Base-by-base conservation (phyloP, 64 coral and sea anemone species). In the Porites australiensis region DNA sequence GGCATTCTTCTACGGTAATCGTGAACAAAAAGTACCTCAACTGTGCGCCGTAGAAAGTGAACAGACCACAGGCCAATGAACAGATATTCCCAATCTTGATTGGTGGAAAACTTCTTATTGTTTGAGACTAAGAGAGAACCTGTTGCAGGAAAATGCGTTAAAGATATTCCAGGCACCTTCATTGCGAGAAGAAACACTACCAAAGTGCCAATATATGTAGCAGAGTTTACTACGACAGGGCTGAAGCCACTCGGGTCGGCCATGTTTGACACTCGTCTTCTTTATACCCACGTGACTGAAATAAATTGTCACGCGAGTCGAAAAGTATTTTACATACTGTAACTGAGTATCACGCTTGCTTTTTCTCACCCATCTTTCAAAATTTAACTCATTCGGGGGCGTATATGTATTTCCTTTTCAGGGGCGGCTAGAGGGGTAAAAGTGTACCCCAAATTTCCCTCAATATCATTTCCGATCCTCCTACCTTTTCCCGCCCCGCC, bases 11-110 rank as follows among this genome's bases (percentile, higher is more conserved):
- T 91, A n/a, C 88, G 94, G 52, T 94, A 94, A 53, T 94, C 82
- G 15, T 94, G 92, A 60, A 94, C 92, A 44, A 92, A 98, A 10
- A 98, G 22, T 14, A 98, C 96, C 86, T 98, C 96, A 10, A 94
- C 72, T 64, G 89, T 85, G n/a, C 92, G 89, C 1, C 92, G 92
- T 1, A 98, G 44, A 76, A 92, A 98, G 59, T 98, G 96, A 4
- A 89, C 37, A 52, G 82, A 86, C 96, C 96, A 98, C 14, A 98
- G 64, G 19, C 67, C 77, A 46, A 98, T 49, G 70, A 98, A 98
- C 2, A 94, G 72, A 76, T 92, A 98, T 50, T 94, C 53, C 15
- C 94, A 50, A 49, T 92, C 37, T 50, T 88, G 59, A 65, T 89
- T 90, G 53, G 75, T 47, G 13, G 77, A 92, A 83, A 98, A 98